Base-by-base conservation (phyloP, 1,140 invertebrate species). In the Camponotus floridanus region DNA sequence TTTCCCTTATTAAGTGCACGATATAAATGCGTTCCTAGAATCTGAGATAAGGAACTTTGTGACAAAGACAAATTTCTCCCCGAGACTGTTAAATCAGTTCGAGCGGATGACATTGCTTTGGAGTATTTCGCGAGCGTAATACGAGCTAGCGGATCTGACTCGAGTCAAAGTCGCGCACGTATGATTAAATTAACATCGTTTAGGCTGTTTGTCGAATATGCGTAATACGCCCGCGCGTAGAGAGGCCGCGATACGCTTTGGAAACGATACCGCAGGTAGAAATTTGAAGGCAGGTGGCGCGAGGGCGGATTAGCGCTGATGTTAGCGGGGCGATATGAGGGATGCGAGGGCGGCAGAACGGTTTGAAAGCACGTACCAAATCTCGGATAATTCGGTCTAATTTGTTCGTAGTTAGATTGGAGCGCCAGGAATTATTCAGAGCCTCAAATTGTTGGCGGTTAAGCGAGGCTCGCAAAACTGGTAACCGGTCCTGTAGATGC, bases 401-500 rank as follows among this genome's bases (percentile, higher is more conserved):
- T 94, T 94, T 94, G 93, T 94, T 93, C 93, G 92, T 92, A 94
- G 93, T 94, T 93, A 94, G 93, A 94, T 94, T 92, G 93, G 93
- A 94, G 93, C 91, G 93, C 91, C 92, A 92, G 93, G 93, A 94
- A 94, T 94, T 94, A 94, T 94, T 94, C 93, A 94, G 92, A 92
- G 93, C 92, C 89, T 93, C 85, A 94, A 94, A 94, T 94, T 94
- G 92, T 94, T 94, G 91, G 93, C 87, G 93, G 93, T 94, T 93
- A 91, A 90, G 91, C 92, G 91, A 91, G 92, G 91, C 91, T 92
- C 91, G 92, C 90, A 92, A 92, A 91, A 93, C 91, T 90, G 87
- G 70, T 83, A 85, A 80, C 85, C 85, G 71, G 86, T 87, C 88
- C 76, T 67, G 84, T 65, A 86, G 86, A 65, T 88, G 74, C 62